Evolutionary conservation across 2,113 vertebrate genomes (phyloP).

Genomic region (Malurus cyaneus): DNA sequence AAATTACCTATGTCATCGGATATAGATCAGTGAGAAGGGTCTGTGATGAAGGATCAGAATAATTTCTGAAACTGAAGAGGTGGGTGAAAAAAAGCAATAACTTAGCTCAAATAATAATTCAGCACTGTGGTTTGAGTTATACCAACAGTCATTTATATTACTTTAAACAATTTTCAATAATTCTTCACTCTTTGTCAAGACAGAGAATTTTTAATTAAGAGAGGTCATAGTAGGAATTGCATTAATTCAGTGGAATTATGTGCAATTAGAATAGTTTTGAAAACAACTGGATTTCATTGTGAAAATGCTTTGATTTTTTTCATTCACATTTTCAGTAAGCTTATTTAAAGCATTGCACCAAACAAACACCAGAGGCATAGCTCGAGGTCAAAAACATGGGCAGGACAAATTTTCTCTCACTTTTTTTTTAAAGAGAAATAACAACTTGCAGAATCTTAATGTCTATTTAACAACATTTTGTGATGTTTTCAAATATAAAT

Average conservation of each 20-base stretch:
- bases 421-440: neutral
- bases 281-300: neutral
- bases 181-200: neutral
- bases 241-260: neutral
- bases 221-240: neutral
- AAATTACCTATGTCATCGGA: neutral
- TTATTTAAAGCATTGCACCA: neutral
- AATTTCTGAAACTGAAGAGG: neutral
- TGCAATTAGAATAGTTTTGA: neutral
- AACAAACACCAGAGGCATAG: neutral
- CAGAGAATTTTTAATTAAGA: neutral
- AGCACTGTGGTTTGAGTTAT: neutral
- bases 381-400: neutral
- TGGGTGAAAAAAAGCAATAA: neutral
- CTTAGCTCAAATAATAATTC: neutral
- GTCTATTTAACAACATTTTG: neutral
- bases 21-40: neutral
- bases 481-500: neutral
- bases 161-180: neutral
- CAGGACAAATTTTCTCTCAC: neutral
- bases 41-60: neutral
- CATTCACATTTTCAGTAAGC: neutral
- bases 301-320: neutral
- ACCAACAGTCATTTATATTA: neutral
- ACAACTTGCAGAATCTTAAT: neutral